Evolutionary conservation across 2,113 vertebrate species (phyloP), one percentile per base, ranked within the genome.

Genomic region (Chaenogobius annularis): DNA sequence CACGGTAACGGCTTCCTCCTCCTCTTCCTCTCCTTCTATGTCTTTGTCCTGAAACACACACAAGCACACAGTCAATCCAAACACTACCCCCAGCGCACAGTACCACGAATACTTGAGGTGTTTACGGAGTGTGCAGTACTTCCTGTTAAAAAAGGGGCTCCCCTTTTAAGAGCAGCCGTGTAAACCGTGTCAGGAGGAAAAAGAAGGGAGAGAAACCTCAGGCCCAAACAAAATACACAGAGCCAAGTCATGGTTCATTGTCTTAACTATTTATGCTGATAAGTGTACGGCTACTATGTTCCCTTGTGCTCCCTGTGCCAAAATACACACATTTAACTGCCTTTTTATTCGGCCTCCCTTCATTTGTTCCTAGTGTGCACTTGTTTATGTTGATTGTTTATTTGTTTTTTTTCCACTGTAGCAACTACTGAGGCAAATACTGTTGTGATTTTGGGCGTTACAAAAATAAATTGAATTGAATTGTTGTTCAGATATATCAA

Each of bases 1-100:
- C 22, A 67, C 56, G 46, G 80, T 79, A 72, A 73, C 83, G 15
- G 80, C 78, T 71, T 90, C 88, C 76, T 90, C 89, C 73, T 87
- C 86, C 77, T 90, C 87, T 78, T 89, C 87, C 78, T 87, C 90
- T 87, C 80, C 90, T 86, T 85, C 80, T 81, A 84, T 63, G 79
- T 87, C 87, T 90, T 90, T 90, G 81, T 88, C 88, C 90, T 92
- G 71, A 58, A 48, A 85, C n/a, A 73, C 26, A 81, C 71, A 81
- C 26, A 77, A 22, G 56, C 61, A 75, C 73, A 73, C 17, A 80
- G 75, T 82, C 74, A 82, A 66, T 48, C 83, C 77, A 81, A 77
- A 86, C 56, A 71, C 68, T 70, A 67, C 64, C 72, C 65, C 58
- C 62, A 70, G 81, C 58, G 40, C 64, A 61, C 40, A 56, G 35